Base-by-base conservation (phyloP, 1,140 invertebrate genomes). In the Homarus americanus region DNA sequence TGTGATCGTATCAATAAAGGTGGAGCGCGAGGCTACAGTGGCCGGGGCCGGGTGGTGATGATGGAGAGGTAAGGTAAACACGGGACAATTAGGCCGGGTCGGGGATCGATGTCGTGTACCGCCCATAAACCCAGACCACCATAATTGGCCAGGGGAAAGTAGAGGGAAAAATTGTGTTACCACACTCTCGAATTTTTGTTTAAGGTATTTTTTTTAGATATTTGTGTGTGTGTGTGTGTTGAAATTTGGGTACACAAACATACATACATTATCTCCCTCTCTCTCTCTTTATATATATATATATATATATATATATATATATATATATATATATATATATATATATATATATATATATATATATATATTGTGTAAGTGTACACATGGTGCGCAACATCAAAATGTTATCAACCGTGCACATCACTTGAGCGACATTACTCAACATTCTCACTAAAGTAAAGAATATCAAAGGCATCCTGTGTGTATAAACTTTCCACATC, bases 271-370 rank as follows among this genome's bases (percentile, higher is more conserved):
- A n/a, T 5, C 10, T 58, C 4, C 17, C 10, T 58, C 4, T 58
- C 17, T 58, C 17, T 58, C 17, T 58, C 17, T 58, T 20, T 58
- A 58, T 58, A 58, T 58, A 58, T 58, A 58, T 58, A 58, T 58
- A 58, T 58, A 58, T 58, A 58, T 58, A 58, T 58, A 58, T 58
- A 58, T 58, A 58, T 58, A 58, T 58, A 58, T 58, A 58, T 58
- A 58, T 58, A 58, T 58, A 58, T 58, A 58, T 58, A 58, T 20
- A 58, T 20, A 49, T 49, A 49, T 49, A 49, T 49, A 49, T 49
- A 49, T 49, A 49, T 49, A 49, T 49, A 49, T 49, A 49, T 49
- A 49, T 49, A 49, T 49, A 49, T 49, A 49, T 49, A 49, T 49
- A 49, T 49, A 49, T 49, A 49, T 49, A 49, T 49, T 49, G 44